Conservation (phyloP, 2,888 invertebrate species). For the Drosophila heteroneura region DNA sequence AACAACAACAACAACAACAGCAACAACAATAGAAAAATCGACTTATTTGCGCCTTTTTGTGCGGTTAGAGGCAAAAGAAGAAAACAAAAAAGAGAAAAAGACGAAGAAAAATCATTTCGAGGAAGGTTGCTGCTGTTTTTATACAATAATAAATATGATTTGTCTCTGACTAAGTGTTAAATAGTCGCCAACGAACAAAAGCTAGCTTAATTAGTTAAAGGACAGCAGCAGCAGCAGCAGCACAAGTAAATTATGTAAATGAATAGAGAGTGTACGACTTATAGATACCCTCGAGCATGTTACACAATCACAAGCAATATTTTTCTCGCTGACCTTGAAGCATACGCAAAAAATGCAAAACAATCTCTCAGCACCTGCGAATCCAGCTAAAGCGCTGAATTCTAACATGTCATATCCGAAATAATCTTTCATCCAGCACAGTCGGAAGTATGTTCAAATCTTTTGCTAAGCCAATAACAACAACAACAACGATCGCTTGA, state of each 20-base stretch:
- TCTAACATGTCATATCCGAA: slow-evolving; percentile 30
- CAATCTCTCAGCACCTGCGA: slow-evolving; percentile 24
- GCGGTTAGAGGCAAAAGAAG: slow-evolving; percentile 53
- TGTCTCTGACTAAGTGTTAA: slow-evolving; percentile 49
- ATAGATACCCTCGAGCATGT: slow-evolving; percentile 5
- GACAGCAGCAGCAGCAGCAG: slow-evolving; percentile 14
- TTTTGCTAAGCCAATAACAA: slow-evolving; percentile 31
- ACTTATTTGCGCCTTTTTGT: slow-evolving; percentile 25
- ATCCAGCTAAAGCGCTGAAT: not conserved
- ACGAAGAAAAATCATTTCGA: slow-evolving; percentile 45
- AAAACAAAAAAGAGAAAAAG: not conserved
- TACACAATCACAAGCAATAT: slow-evolving; percentile 1
- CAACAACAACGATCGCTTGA: slow-evolving; percentile 9
- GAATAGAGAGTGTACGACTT: not conserved
- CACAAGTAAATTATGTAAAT: slow-evolving; percentile 12
- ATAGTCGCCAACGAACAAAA: slow-evolving; percentile 35
- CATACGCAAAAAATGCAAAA: slow-evolving; percentile 4
- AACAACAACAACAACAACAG: slow-evolving; percentile 13
- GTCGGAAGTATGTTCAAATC: slow-evolving; percentile 53
- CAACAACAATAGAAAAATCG: slow-evolving; percentile 16
- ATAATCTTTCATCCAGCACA: slow-evolving; percentile 15
- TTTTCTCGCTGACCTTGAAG: slow-evolving; percentile 42
- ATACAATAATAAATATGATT: slow-evolving; percentile 27
- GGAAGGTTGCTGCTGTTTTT: slow-evolving; percentile 45
- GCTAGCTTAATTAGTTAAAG: slow-evolving; percentile 41